Percentiles rank a stretch among this genome's conserved stretches.
phyloP scores from a whole-genome alignment of 2,113 vertebrate species.

The Hippocampus zosterae region DNA sequence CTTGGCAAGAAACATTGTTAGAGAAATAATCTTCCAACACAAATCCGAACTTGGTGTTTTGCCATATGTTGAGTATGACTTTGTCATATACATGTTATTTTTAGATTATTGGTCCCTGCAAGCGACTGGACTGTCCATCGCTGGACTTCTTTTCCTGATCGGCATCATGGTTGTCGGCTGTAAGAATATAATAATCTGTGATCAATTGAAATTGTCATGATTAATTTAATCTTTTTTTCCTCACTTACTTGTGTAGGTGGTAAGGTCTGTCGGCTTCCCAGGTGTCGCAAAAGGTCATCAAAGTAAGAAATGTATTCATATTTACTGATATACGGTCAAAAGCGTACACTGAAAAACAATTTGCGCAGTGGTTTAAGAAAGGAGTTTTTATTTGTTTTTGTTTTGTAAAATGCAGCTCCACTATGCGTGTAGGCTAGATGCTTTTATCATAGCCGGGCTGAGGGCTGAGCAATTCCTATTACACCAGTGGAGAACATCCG shows the following conservation, averaged over 20 bases:
- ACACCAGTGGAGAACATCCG: conserved; percentile 34
- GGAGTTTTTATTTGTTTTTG: background rate
- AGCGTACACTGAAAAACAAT: background rate
- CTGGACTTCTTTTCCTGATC: conserved; percentile 62
- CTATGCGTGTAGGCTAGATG: conserved; percentile 15
- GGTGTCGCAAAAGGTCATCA: conserved; percentile 40
- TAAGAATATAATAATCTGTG: conserved; percentile 43
- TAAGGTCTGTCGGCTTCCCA: conserved; percentile 40
- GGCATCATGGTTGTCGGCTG: conserved; percentile 69
- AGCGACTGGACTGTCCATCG: conserved; percentile 52
- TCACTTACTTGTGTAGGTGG: conserved; percentile 41
- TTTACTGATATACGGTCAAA: background rate
- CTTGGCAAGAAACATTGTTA: too few relatives aligned
- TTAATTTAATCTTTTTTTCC: background rate
- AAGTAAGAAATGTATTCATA: conserved; percentile 42
- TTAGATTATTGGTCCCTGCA: conserved; percentile 60
- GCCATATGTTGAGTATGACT: background rate
- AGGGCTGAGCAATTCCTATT: conserved; percentile 32
- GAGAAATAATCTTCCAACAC: background rate
- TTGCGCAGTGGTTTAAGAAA: background rate
- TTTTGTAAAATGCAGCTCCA: conserved; percentile 2
- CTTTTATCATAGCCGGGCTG: conserved; percentile 16
- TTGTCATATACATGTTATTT: conserved; percentile 5
- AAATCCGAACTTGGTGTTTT: background rate
- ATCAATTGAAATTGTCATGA: background rate